Conservation (phyloP, 2,113 vertebrate genomes). For the Eptesicus fuscus region DNA sequence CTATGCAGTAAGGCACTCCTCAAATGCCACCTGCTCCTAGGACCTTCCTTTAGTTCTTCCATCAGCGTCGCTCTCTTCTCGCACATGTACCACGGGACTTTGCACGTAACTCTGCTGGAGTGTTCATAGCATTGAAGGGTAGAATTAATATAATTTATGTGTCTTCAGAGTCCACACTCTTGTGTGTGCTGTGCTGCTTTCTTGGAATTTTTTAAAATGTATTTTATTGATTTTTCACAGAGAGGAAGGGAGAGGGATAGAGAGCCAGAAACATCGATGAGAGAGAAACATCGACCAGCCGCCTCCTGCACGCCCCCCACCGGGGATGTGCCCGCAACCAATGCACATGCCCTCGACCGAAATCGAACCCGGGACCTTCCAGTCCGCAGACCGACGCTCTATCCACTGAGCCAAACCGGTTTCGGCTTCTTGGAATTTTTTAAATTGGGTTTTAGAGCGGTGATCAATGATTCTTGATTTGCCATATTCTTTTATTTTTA, state of each 20-base stretch:
- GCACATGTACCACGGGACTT: background rate
- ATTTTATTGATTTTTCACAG: too few relatives aligned
- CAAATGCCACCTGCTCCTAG: background rate
- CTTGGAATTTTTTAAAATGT: background rate
- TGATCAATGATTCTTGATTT: background rate
- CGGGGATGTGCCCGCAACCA: too few relatives aligned
- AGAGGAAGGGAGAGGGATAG: too few relatives aligned
- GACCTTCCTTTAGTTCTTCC: background rate
- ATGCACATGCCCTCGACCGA: too few relatives aligned
- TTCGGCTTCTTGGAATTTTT: background rate
- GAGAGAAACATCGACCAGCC: too few relatives aligned
- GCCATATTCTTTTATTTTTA: background rate
- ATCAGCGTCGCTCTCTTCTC: background rate
- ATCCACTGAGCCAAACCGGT: too few relatives aligned
- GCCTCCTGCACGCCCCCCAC: too few relatives aligned
- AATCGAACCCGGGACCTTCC: too few relatives aligned
- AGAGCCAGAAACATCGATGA: too few relatives aligned
- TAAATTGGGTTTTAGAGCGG: background rate
- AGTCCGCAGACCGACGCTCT: too few relatives aligned
- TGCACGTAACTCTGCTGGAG: background rate
- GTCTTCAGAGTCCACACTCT: background rate
- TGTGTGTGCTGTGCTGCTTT: background rate
- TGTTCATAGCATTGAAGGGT: background rate
- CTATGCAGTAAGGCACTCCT: background rate
- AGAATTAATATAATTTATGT: background rate